Evolutionary conservation across 2,797 vertebrate genomes (phyloP).

Genomic region (Crenichthys baileyi): DNA sequence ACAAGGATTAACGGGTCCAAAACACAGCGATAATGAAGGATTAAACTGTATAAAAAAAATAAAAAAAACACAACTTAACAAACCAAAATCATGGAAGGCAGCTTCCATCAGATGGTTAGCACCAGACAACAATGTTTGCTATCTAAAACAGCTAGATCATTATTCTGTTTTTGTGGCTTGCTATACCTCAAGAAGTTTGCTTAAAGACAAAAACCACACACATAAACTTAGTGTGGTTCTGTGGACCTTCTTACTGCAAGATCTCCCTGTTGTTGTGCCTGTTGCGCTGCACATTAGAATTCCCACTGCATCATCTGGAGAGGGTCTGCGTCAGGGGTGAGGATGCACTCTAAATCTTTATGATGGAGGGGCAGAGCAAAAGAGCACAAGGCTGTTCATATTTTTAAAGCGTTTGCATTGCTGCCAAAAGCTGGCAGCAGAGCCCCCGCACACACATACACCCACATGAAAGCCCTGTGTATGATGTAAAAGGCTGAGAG

Average conservation of each 20-base stretch:
- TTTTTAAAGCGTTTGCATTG: slow-evolving; percentile 38
- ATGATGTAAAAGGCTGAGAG: background rate
- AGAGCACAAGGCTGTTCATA: slow-evolving; percentile 38
- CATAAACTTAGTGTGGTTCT: no score
- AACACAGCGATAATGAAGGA: no score
- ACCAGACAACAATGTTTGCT: no score
- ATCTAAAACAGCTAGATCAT: no score
- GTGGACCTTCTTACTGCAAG: background rate
- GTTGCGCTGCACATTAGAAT: background rate
- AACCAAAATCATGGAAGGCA: no score
- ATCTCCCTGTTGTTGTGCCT: background rate
- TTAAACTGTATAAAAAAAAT: no score
- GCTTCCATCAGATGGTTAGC: no score
- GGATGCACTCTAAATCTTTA: slow-evolving; percentile 24
- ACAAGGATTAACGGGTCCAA: no score
- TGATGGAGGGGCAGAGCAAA: slow-evolving; percentile 15
- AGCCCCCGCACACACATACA: slow-evolving; percentile 6
- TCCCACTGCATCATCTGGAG: slow-evolving; percentile 13
- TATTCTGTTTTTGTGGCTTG: no score
- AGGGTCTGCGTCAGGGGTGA: slow-evolving; percentile 22
- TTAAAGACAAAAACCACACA: no score
- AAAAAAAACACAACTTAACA: no score
- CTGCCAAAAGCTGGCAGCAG: slow-evolving; percentile 47
- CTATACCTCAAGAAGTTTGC: no score
- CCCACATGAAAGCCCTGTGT: slow-evolving; percentile 18